Evolutionary conservation across 2,113 vertebrate species (phyloP).

Genomic region (Salvelinus namaycush): DNA sequence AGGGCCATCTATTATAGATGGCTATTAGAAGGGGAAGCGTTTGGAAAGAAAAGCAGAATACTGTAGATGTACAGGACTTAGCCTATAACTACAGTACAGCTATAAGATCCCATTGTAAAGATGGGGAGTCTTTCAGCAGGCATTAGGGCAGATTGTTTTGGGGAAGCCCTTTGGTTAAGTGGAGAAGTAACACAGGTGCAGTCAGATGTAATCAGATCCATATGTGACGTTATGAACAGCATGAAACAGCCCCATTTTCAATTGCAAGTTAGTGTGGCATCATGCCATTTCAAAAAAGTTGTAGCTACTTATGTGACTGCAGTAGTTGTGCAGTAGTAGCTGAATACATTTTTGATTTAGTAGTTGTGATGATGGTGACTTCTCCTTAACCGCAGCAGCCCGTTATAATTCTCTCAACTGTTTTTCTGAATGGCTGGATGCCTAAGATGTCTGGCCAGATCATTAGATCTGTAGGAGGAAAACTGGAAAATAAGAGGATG

Average conservation of each 20-base stretch:
- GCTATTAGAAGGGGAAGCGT: too few relatives aligned
- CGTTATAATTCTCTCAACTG: slow-evolving; percentile 8
- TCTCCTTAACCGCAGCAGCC: slow-evolving; percentile 27
- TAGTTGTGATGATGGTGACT: slow-evolving; percentile 24
- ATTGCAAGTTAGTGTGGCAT: too few relatives aligned
- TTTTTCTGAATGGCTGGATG: slow-evolving; percentile 40
- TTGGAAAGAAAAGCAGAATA: too few relatives aligned
- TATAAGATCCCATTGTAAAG: too few relatives aligned
- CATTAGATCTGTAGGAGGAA: slow-evolving; percentile 61
- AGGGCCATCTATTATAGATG: too few relatives aligned
- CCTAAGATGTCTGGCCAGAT: slow-evolving; percentile 56
- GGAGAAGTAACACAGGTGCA: slow-evolving; percentile 56
- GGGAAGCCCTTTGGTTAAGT: slow-evolving; percentile 50
- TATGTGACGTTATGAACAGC: slow-evolving; percentile 20
- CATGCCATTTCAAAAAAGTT: too few relatives aligned
- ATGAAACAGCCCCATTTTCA: slow-evolving; percentile 10
- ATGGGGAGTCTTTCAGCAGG: too few relatives aligned
- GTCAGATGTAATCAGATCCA: slow-evolving; percentile 16
- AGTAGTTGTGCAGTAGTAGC: slow-evolving; percentile 6
- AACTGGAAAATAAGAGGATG: slow-evolving; percentile 53
- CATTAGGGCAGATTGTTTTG: slow-evolving; percentile 18
- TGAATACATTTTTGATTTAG: slow-evolving; percentile 15
- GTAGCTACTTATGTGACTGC: background rate
- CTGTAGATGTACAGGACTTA: too few relatives aligned
- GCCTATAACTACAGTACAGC: too few relatives aligned